phyloP scores from a whole-genome alignment of 2,113 vertebrate genomes.

The Xenopus laevis region DNA sequence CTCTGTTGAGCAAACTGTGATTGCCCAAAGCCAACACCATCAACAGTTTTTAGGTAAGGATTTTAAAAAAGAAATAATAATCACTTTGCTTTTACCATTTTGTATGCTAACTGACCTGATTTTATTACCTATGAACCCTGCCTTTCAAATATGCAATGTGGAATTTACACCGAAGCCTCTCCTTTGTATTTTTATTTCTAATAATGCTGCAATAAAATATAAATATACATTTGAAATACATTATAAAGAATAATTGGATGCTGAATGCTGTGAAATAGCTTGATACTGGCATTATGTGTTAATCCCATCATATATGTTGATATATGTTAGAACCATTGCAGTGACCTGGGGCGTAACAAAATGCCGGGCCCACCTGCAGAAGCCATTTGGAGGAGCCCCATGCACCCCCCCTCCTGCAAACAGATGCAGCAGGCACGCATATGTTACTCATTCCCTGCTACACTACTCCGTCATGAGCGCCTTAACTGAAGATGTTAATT shows the following conservation, averaged over 20 bases:
- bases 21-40: conserved; percentile 82
- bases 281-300: no score
- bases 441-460: background rate
- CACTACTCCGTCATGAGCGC: background rate
- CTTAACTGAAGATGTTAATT: background rate
- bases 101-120: background rate
- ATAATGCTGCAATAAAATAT: no score
- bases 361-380: no score
- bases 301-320: no score
- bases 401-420: no score
- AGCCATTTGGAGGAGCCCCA: no score
- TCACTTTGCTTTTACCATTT: conserved; percentile 8
- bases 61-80: conserved; percentile 27
- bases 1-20: conserved; percentile 77
- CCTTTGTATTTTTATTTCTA: no score
- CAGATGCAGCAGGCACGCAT: no score
- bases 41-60: conserved; percentile 78
- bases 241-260: no score
- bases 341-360: background rate
- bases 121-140: background rate
- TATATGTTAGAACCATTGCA: background rate
- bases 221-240: no score
- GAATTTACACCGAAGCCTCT: no score
- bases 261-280: no score
- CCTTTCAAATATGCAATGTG: background rate